Evolutionary conservation across 1,140 invertebrate species (phyloP).

Genomic region (Aphelinus certus): DNA sequence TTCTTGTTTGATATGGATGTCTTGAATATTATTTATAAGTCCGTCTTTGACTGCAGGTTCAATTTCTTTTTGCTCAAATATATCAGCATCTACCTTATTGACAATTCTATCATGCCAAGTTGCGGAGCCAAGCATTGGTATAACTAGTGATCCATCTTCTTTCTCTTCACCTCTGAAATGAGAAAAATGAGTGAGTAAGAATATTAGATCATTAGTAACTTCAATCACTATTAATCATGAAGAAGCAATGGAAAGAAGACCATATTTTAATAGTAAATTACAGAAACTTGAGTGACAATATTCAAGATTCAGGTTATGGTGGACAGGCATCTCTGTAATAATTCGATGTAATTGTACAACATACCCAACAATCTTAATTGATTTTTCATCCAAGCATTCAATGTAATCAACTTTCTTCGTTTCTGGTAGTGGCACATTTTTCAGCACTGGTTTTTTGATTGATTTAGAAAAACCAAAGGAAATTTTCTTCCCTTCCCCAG

Average conservation of each 20-base stretch:
- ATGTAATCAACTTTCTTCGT: slow-evolving; percentile 74
- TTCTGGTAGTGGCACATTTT: slow-evolving; percentile 57
- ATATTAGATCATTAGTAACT: neutral
- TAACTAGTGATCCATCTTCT: slow-evolving; percentile 69
- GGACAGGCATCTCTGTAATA: neutral
- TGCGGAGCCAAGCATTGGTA: slow-evolving; percentile 68
- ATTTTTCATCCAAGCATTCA: slow-evolving; percentile 78
- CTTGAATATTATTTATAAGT: slow-evolving; percentile 3
- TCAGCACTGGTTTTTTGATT: slow-evolving; percentile 70
- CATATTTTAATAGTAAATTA: slow-evolving; percentile 1
- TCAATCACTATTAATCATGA: too few species aligned
- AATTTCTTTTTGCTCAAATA: slow-evolving; percentile 49
- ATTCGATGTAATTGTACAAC: slow-evolving; percentile 43
- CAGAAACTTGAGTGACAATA: neutral
- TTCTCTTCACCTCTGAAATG: slow-evolving; percentile 65
- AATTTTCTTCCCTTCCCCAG: slow-evolving; percentile 74
- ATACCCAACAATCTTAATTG: slow-evolving; percentile 78
- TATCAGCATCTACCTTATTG: slow-evolving; percentile 59
- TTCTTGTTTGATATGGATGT: slow-evolving; percentile 45
- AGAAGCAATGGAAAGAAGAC: neutral
- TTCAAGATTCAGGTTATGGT: slow-evolving; percentile 43
- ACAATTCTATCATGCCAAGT: slow-evolving; percentile 60
- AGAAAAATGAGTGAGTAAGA: slow-evolving; percentile 32
- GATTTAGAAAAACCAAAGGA: slow-evolving; percentile 81
- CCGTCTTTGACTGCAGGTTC: slow-evolving; percentile 26